Conservation (phyloP, 2,888 invertebrate species). For the Gymnosoma rotundatum region DNA sequence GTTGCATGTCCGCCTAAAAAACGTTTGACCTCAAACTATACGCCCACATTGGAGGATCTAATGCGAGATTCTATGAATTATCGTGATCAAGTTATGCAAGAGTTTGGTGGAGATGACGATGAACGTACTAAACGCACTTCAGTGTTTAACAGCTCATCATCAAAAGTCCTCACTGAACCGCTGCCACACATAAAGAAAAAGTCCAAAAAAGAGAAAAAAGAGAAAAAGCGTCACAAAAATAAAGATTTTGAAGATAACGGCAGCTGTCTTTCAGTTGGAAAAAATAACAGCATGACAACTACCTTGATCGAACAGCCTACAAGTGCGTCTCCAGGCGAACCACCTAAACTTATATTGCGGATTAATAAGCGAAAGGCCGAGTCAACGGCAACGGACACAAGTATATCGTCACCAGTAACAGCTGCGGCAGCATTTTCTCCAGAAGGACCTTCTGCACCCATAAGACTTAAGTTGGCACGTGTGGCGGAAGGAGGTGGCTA, state of each 20-base stretch:
- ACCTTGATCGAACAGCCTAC: conserved; percentile 83
- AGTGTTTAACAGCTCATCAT: conserved; percentile 78
- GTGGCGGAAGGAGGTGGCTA: conserved; percentile 89
- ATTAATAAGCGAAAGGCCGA: conserved; percentile 83
- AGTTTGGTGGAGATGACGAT: conserved; percentile 87
- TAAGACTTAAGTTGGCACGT: conserved; percentile 92
- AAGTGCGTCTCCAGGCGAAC: conserved; percentile 82
- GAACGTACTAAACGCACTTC: conserved; percentile 73
- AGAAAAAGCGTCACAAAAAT: conserved; percentile 83
- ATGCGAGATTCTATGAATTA: conserved; percentile 94
- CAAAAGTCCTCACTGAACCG: conserved; percentile 52
- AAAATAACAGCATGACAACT: conserved; percentile 75
- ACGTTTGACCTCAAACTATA: conserved; percentile 83
- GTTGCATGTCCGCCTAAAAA: conserved; percentile 91
- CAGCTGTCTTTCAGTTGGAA: conserved; percentile 74
- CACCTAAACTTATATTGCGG: conserved; percentile 90
- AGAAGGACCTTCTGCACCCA: conserved; percentile 85
- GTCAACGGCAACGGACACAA: conserved; percentile 75
- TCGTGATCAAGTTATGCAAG: conserved; percentile 91
- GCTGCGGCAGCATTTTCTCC: conserved; percentile 35
- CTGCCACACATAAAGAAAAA: conserved; percentile 75
- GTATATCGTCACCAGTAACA: conserved; percentile 74
- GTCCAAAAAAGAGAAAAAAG: conserved; percentile 83
- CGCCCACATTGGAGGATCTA: conserved; percentile 90
- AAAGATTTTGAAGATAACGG: conserved; percentile 61